Base-by-base conservation (phyloP, 1,140 invertebrate genomes). In the Parapsyche elsis region DNA sequence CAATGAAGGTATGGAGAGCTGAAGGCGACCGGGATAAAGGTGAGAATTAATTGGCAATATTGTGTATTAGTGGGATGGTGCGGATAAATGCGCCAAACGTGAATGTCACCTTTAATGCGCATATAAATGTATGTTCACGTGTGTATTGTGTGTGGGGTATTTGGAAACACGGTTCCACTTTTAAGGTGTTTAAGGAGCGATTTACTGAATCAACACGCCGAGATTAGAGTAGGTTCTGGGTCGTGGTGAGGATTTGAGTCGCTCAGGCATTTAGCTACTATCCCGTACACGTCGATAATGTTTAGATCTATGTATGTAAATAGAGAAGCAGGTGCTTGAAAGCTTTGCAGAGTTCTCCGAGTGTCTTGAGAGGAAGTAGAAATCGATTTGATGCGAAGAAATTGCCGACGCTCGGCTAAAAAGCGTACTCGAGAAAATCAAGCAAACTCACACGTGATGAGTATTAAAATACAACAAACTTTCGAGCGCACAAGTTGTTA, bases 21-120 rank as follows among this genome's bases (percentile, higher is more conserved):
- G 30, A 38, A 38, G 30, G 30, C 30, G 73, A 12, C 73, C 5
- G 9, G 23, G 23, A 30, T 46, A 57, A 75, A 75, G 73, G 73
- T 75, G 73, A 75, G 21, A 75, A 75, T 57, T 75, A 75, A 75
- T 75, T 57, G 73, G 73, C 44, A 57, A 75, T 75, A 75, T 75
- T 57, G 49, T 23, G 64, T 14, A 23, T 23, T 67, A 53, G 45
- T 57, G 70, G 24, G 16, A 67, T 67, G 61, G 9, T 71, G 73
- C 1, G 53, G n/a, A 19, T 26, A 26, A 76, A 23, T 38, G 24
- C 49, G 26, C 24, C 53, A 49, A 59, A 26, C 30, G 73, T 19
- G 64, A 67, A 67, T 23, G 64, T 23, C 64, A 67, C 64, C 23
- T 26, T 49, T 73, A 73, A 23, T 73, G 16, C 49, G 16, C 49